These are phyloP conservation scores for Drosophila bunnanda DNA, from an alignment of 2,888 invertebrate species.

Conservation along the genomic window DNA sequence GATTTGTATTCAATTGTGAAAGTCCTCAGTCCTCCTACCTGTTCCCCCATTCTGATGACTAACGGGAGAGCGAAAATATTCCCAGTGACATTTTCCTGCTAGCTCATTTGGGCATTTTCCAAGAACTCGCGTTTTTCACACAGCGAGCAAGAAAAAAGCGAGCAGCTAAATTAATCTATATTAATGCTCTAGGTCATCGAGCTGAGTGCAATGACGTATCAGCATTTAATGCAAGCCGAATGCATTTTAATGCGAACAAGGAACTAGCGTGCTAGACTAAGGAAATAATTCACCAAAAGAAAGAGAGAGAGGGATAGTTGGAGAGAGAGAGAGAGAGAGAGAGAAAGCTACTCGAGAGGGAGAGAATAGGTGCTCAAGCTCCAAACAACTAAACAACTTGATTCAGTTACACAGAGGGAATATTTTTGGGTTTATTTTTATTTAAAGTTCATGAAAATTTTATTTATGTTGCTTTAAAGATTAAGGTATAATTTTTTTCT, in stretches of 20 bases:
- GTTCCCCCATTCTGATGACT: constrained; percentile 14
- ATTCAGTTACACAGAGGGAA: not conserved
- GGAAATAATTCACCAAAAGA: constrained; percentile 16
- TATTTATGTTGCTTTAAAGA: not conserved
- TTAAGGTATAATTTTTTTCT: not conserved
- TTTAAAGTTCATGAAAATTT: not conserved
- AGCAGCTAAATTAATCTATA: constrained; percentile 26
- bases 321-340: constrained; percentile 29
- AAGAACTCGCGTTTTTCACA: constrained; percentile 31
- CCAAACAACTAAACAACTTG: not conserved
- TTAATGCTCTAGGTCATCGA: constrained; percentile 28
- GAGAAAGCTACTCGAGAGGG: not conserved
- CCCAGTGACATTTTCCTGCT: constrained; percentile 30
- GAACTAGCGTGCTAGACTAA: constrained; percentile 43
- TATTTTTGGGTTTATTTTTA: not conserved
- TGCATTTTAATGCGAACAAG: constrained; percentile 41
- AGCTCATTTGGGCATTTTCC: constrained; percentile 45
- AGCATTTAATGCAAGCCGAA: constrained; percentile 12
- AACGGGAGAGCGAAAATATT: constrained; percentile 25
- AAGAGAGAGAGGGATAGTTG: constrained; percentile 13
- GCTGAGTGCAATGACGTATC: constrained; percentile 37
- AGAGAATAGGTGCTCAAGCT: constrained; percentile 6
- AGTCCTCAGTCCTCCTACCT: constrained; percentile 13
- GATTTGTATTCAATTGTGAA: constrained; percentile 25
- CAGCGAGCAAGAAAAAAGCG: constrained; percentile 1